Percentiles rank a stretch among this genome's conserved stretches.
phyloP scores from a whole-genome alignment of 2,888 invertebrate species.

The Orthosia gracilis region DNA sequence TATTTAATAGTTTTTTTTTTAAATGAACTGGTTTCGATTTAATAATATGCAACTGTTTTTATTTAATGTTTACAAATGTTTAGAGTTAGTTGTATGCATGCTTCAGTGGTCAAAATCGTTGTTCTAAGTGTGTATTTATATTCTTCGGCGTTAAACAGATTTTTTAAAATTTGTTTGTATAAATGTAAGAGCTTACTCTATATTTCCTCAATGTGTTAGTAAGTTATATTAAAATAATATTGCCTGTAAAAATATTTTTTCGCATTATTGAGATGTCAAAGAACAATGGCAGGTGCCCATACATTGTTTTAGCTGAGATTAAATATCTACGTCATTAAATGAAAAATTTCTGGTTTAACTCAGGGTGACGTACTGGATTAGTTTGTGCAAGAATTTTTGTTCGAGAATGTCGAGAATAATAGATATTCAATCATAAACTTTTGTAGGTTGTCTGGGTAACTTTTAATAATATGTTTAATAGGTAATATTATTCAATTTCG shows the following conservation, averaged over 20 bases:
- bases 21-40: background rate
- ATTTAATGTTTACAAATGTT: slow-evolving; percentile 4
- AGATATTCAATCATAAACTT: too few species aligned
- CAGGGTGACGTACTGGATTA: too few species aligned
- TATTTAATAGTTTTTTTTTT: slow-evolving; percentile 11
- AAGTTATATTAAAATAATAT: slow-evolving; percentile 7
- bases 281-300: too few species aligned
- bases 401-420: too few species aligned
- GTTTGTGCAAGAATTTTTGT: too few species aligned
- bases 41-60: slow-evolving; percentile 6
- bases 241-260: background rate
- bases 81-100: background rate
- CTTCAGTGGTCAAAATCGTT: slow-evolving; percentile 38
- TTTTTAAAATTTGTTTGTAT: slow-evolving; percentile 42
- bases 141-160: slow-evolving; percentile 21
- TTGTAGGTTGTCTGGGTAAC: too few species aligned
- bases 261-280: background rate
- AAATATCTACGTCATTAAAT: too few species aligned
- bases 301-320: too few species aligned
- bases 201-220: slow-evolving; percentile 8
- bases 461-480: too few species aligned
- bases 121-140: slow-evolving; percentile 6
- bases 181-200: slow-evolving; percentile 22
- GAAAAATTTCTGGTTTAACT: too few species aligned
- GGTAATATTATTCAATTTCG: too few species aligned